phyloP scores from a whole-genome alignment of 2,888 invertebrate genomes.

The Galeopsomyia nigrocyanea region DNA sequence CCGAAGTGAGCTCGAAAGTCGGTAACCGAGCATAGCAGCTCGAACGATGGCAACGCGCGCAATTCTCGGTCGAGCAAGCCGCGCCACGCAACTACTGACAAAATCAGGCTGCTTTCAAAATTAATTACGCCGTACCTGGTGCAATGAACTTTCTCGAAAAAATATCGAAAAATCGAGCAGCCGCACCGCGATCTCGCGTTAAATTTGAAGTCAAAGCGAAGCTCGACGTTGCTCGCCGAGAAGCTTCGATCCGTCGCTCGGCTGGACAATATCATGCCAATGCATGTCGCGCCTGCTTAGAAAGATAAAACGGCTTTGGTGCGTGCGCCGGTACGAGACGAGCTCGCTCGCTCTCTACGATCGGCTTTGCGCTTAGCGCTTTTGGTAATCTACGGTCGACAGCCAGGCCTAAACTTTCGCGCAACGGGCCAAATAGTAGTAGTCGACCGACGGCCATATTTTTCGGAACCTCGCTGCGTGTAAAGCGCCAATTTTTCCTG shows the following conservation, averaged over 20 bases:
- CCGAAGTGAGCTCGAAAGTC: constrained; percentile 33
- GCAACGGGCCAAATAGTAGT: no score
- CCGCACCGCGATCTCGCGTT: no score
- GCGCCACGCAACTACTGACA: constrained; percentile 46
- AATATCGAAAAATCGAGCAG: constrained; percentile 1
- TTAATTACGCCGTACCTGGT: constrained; percentile 9
- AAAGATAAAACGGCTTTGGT: constrained; percentile 49
- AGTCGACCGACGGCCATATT: constrained; percentile 12
- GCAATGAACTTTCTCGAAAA: background rate
- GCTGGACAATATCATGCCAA: constrained; percentile 13
- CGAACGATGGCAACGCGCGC: constrained; percentile 18
- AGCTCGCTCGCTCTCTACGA: no score
- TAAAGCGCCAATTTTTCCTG: background rate
- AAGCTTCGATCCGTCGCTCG: background rate
- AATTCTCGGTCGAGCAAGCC: constrained; percentile 41
- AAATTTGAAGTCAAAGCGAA: no score
- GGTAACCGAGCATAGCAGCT: constrained; percentile 47
- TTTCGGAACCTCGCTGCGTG: background rate
- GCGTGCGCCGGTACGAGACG: constrained; percentile 40
- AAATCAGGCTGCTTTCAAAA: constrained; percentile 48
- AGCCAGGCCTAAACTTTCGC: no score
- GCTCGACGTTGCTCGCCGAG: background rate
- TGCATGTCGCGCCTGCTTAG: constrained; percentile 4
- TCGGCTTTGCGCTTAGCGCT: no score
- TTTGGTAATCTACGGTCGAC: background rate